These are phyloP conservation scores for Microplitis deprimator DNA, from an alignment of 2,888 invertebrate species.

Conservation along the genomic window DNA sequence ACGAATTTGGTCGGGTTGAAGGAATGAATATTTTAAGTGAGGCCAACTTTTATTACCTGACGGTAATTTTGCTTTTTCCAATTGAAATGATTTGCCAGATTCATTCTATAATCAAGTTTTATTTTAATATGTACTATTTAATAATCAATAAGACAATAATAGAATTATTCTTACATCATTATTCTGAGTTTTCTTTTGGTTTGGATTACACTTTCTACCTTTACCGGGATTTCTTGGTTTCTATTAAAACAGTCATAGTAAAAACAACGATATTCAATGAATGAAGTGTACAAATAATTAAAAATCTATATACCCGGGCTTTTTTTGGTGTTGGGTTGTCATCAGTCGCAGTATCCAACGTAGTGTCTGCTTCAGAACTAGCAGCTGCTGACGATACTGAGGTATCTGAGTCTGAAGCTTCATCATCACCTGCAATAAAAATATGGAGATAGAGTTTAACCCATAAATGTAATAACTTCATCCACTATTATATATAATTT, in stretches of 20 bases:
- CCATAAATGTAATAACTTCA: neutral
- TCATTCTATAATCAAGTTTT: neutral
- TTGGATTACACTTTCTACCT: neutral
- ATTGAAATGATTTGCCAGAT: neutral
- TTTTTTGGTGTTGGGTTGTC: neutral
- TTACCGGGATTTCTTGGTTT: neutral
- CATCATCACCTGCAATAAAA: neutral
- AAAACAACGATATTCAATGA: neutral
- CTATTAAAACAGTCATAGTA: neutral
- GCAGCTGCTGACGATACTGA: neutral
- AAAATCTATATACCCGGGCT: neutral
- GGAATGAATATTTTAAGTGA: conserved; percentile 83
- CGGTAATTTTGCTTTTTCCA: conserved; percentile 52
- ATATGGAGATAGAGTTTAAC: neutral
- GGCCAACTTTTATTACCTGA: conserved; percentile 77
- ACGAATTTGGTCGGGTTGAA: conserved; percentile 85
- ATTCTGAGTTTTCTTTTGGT: neutral
- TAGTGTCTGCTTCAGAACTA: neutral
- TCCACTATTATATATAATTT: neutral
- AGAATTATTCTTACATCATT: neutral
- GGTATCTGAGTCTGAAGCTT: neutral
- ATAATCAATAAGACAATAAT: neutral
- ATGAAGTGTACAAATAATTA: neutral
- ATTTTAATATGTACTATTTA: conserved; percentile 5
- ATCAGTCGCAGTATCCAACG: neutral